These are phyloP conservation scores for Casuarius casuarius DNA, from an alignment of 2,113 vertebrate genomes.

Conservation along the genomic window DNA sequence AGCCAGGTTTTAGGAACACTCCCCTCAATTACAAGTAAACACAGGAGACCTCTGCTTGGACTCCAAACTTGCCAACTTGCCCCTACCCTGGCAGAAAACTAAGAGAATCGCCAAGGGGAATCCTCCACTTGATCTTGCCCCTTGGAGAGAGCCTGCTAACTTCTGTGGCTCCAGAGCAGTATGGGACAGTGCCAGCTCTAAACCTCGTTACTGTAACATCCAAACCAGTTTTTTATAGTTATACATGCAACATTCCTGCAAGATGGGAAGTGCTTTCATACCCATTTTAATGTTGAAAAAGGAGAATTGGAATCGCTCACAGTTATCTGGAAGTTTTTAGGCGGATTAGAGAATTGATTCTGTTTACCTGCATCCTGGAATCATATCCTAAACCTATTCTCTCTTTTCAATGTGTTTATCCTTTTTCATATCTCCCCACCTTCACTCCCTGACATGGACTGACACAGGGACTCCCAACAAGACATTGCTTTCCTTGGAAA, in stretches of 20 bases:
- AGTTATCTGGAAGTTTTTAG: not conserved
- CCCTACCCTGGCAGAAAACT: not conserved
- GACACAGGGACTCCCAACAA: not conserved
- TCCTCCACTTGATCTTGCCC: not conserved
- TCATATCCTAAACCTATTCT: not conserved
- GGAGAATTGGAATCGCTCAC: not conserved
- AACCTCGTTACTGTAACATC: fast-evolving
- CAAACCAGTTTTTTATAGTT: not conserved
- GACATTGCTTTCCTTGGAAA: not conserved
- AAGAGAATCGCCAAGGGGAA: not conserved
- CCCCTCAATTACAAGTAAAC: not conserved
- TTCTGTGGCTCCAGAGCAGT: not conserved
- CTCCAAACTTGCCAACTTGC: not conserved
- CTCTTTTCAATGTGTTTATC: not conserved
- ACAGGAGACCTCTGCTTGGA: not conserved
- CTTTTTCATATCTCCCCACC: not conserved
- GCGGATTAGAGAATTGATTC: not conserved
- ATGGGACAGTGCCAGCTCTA: not conserved
- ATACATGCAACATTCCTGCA: not conserved
- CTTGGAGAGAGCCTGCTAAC: not conserved
- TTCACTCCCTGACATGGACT: fast-evolving
- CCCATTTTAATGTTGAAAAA: not conserved
- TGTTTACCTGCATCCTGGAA: not conserved
- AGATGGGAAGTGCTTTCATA: not conserved
- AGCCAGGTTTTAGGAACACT: not conserved